Conservation (phyloP, 2,113 vertebrate species). For the Colossoma macropomum region DNA sequence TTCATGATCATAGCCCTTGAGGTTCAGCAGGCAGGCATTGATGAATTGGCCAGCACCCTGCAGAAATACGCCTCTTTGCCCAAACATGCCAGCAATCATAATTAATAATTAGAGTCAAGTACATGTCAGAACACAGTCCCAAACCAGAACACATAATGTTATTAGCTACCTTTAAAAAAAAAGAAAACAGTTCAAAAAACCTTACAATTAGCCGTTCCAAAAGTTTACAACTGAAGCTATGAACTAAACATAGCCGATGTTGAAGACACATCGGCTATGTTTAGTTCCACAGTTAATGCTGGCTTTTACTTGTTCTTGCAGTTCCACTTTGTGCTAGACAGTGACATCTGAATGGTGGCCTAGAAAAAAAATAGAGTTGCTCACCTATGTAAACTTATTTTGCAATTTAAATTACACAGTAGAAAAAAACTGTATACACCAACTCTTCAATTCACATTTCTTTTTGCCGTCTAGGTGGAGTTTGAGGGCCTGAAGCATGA, state of each 20-base stretch:
- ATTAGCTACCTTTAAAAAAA: neutral
- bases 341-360: neutral
- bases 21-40: neutral
- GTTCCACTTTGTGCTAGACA: neutral
- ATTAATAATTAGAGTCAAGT: neutral
- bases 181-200: neutral
- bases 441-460: neutral
- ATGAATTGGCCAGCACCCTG: neutral
- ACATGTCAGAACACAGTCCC: neutral
- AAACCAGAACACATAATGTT: neutral
- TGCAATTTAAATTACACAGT: neutral
- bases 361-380: neutral
- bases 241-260: too few relatives aligned
- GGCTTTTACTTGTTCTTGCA: neutral
- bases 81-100: neutral
- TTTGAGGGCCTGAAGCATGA: slow-evolving; percentile 98
- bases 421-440: too few relatives aligned
- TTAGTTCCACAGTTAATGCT: neutral
- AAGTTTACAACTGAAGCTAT: neutral
- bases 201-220: neutral
- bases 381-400: neutral
- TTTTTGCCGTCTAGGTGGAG: slow-evolving; percentile 83
- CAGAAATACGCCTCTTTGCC: neutral
- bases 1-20: too few relatives aligned
- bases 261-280: neutral